phyloP scores from a whole-genome alignment of 1,140 invertebrate genomes.

The Phymorhynchus buccinoides region DNA sequence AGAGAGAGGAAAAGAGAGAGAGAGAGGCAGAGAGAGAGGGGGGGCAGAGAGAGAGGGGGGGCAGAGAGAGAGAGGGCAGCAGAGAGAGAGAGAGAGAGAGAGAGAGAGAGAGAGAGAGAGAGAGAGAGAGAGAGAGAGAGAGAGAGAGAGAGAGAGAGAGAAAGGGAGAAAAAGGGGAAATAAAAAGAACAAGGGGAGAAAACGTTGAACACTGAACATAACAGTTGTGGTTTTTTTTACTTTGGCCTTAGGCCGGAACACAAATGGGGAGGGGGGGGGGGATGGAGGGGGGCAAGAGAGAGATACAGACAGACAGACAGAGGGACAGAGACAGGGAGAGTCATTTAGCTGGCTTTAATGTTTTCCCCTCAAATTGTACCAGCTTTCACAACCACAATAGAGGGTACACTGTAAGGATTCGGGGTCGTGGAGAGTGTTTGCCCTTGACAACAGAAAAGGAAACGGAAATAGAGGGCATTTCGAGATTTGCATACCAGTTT shows the following conservation, averaged over 20 bases:
- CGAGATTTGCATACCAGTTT: background rate
- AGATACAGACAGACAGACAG: background rate
- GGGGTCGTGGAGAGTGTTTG: background rate
- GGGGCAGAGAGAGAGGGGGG: too few species aligned
- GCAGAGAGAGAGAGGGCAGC: too few species aligned
- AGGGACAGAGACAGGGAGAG: background rate
- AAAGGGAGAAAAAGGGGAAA: background rate
- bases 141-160: background rate
- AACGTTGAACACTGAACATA: too few species aligned
- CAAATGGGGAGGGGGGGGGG: background rate
- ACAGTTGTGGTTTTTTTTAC: too few species aligned
- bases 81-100: background rate
- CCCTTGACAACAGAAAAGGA: background rate
- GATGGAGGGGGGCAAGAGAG: conserved; percentile 4
- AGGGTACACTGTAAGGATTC: background rate
- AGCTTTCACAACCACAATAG: background rate
- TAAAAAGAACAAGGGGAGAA: too few species aligned
- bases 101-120: conserved; percentile 22
- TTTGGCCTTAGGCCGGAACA: too few species aligned
- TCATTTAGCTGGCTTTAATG: background rate
- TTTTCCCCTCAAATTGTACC: background rate
- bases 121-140: conserved; percentile 26
- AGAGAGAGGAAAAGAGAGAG: too few species aligned
- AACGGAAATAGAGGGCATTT: conserved; percentile 6
- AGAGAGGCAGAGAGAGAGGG: too few species aligned